Base-by-base conservation (phyloP, 2,113 vertebrate genomes). In the Hippotragus niger region DNA sequence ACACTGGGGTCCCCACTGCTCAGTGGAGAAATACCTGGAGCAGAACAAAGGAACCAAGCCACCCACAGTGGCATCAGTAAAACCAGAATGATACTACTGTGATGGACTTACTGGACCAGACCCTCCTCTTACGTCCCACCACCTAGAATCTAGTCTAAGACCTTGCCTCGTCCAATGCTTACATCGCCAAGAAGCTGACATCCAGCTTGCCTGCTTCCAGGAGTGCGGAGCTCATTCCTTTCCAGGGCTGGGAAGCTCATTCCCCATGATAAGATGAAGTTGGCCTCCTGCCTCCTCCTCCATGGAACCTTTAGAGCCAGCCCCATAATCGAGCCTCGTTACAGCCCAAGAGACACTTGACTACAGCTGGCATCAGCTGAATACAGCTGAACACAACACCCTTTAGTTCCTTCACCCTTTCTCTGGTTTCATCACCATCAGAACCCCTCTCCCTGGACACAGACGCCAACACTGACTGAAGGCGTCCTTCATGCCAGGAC, bases 21-120 rank as follows among this genome's bases (percentile, higher is more conserved):
- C 80, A 2, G n/a, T 31, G 31, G 86, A 82, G 43, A 27, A 90
- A 74, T 55, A 76, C 50, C 5, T 50, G 29, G 64, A 87, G 31
- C 58, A 23, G 52, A 93, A 53, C n/a, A 12, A 27, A 83, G 55
- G 17, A 15, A 36, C 3, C 25, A 8, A n/a, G 12, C 15, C 21
- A 5, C 76, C 57, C 17, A 1, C 0, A 2, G 2, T 1, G n/a
- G 17, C 1, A 9, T 45, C 43, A 6, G 3, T 60, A 15, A 9
- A 58, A 43, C 40, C 55, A 10, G 10, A 53, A 45, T 2, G 0
- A 5, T 4, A 5, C 23, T 60, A 33, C 2, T 7, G 0, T 12
- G 67, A 71, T 40, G 64, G 15, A 1, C 78, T 23, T 3, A 2
- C 50, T 0, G 21, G 27, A 40, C 74, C 55, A 47, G n/a, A 27